These are phyloP conservation scores for Lordiphosa clarofinis DNA, from an alignment of 1,140 invertebrate genomes.

Conservation along the genomic window DNA sequence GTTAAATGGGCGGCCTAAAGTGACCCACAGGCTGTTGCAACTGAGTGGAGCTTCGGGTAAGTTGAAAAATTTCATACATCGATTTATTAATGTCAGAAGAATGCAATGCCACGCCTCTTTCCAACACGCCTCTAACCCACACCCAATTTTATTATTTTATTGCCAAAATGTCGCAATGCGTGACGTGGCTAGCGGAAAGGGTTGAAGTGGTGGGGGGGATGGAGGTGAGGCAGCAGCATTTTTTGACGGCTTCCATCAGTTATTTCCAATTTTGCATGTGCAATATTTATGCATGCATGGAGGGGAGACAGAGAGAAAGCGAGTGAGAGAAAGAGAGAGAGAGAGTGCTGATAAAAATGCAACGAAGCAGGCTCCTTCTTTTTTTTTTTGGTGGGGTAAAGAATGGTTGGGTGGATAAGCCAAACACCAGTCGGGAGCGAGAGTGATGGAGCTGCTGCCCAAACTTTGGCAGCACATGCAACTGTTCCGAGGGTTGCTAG, in stretches of 20 bases:
- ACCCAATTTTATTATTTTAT: constrained; percentile 26
- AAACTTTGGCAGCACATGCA: constrained; percentile 58
- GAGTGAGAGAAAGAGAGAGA: not conserved
- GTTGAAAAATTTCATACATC: constrained; percentile 58
- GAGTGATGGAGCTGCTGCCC: constrained; percentile 55
- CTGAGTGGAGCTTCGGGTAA: not conserved
- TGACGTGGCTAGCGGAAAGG: constrained; percentile 7
- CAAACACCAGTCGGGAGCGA: constrained; percentile 42
- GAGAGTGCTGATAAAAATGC: constrained; percentile 43
- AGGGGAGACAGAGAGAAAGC: not conserved
- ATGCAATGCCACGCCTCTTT: constrained; percentile 48
- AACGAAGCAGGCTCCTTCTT: constrained; percentile 28
- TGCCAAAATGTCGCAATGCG: constrained; percentile 40
- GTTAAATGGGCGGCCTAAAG: constrained; percentile 70
- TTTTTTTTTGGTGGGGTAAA: constrained; percentile 21
- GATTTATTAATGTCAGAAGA: constrained; percentile 71
- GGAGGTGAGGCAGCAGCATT: constrained; percentile 39
- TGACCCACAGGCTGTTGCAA: constrained; percentile 63
- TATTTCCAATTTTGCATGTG: constrained; percentile 70
- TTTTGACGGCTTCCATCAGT: constrained; percentile 75
- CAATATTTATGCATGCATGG: constrained; percentile 64
- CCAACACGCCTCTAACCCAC: constrained; percentile 20
- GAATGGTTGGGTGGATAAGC: constrained; percentile 27
- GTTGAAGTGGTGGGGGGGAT: not conserved
- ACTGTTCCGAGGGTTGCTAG: constrained; percentile 11